phyloP scores from a whole-genome alignment of 2,113 vertebrate species.

The Hippolais icterina region DNA sequence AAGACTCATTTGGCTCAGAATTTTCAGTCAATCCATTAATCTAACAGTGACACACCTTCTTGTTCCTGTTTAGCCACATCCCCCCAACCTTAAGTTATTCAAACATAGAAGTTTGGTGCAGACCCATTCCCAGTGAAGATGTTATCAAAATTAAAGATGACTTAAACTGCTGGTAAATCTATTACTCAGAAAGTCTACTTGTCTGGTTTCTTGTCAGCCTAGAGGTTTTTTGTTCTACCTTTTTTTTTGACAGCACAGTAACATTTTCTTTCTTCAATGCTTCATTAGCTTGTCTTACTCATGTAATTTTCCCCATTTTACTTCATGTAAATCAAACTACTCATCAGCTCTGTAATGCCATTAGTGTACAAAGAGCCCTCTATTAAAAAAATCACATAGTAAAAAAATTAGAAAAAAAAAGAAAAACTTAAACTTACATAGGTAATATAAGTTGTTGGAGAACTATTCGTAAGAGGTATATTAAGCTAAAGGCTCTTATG shows the following conservation, averaged over 20 bases:
- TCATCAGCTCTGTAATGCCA: slow-evolving; percentile 38
- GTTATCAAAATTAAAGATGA: slow-evolving; percentile 19
- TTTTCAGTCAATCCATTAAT: background rate
- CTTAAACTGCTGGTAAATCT: slow-evolving; percentile 42
- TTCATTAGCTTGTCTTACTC: slow-evolving; percentile 59
- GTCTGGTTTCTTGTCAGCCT: slow-evolving; percentile 58
- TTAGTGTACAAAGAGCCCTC: background rate
- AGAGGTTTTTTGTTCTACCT: background rate
- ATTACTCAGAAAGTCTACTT: slow-evolving; percentile 41
- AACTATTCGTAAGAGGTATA: background rate
- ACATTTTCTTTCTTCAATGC: slow-evolving; percentile 57
- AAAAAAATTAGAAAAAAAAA: background rate
- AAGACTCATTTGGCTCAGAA: background rate
- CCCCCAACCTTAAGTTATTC: background rate
- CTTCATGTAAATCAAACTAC: slow-evolving; percentile 49
- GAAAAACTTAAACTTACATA: background rate
- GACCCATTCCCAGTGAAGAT: background rate
- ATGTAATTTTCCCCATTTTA: slow-evolving; percentile 56
- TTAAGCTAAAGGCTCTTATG: background rate
- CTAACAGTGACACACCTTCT: background rate
- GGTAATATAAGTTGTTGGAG: background rate
- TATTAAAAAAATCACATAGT: background rate
- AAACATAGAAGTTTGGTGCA: background rate
- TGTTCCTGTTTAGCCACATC: background rate
- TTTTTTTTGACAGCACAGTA: slow-evolving; percentile 22